Percentiles rank a stretch among this genome's conserved stretches.
These are phyloP conservation scores for Plebejus anna DNA, from an alignment of 2,888 invertebrate species.

Conservation along the genomic window DNA sequence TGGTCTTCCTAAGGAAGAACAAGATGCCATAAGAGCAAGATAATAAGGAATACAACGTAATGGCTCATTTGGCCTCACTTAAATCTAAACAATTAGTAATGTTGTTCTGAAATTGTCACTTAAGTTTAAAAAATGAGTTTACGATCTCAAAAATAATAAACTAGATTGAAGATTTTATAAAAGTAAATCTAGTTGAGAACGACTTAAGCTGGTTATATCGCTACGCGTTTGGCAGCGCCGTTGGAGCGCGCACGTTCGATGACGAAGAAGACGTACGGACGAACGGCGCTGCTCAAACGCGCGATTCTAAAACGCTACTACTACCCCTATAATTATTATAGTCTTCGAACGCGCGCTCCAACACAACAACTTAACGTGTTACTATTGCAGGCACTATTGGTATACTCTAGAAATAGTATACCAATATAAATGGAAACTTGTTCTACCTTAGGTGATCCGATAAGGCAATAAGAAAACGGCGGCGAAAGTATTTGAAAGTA, in stretches of 20 bases:
- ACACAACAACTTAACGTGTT: background rate
- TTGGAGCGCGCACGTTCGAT: no score
- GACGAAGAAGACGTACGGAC: no score
- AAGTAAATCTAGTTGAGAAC: constrained; percentile 1
- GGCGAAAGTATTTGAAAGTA: background rate
- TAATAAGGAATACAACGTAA: background rate
- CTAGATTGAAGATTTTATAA: constrained; percentile 1
- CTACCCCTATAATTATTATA: no score
- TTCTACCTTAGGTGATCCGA: background rate
- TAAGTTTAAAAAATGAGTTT: background rate
- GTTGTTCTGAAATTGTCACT: no score
- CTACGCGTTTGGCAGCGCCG: no score
- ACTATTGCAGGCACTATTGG: background rate
- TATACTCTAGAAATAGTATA: background rate
- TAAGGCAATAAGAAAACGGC: background rate
- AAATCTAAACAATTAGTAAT: no score
- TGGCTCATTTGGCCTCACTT: background rate
- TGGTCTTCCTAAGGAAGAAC: background rate
- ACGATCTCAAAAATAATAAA: background rate
- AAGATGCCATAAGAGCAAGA: background rate
- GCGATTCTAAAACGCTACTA: no score
- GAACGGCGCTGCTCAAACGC: no score
- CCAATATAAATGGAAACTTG: background rate
- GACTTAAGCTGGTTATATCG: background rate
- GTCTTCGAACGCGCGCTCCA: no score